phyloP scores from a whole-genome alignment of 2,797 vertebrate genomes.

The Eospalax fontanierii region DNA sequence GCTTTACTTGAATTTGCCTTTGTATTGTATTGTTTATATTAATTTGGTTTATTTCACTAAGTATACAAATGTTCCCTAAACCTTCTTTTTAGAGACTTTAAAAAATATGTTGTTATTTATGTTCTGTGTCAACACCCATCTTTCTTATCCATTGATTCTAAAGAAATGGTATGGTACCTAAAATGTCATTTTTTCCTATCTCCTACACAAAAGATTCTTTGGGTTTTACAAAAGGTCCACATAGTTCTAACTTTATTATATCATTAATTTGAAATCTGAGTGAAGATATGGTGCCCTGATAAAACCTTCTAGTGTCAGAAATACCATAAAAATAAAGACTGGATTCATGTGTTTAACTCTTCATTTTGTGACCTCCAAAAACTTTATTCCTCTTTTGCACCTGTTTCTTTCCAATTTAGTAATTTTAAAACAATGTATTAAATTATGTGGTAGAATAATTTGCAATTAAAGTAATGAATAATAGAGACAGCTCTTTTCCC shows the following conservation, averaged over 20 bases:
- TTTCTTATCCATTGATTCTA: constrained; percentile 11
- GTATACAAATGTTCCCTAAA: not conserved
- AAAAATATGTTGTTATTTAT: not conserved
- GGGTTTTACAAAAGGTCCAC: constrained; percentile 40
- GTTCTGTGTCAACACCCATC: not conserved
- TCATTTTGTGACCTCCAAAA: constrained; percentile 53
- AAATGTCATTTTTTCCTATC: constrained; percentile 19
- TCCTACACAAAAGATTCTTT: constrained; percentile 52
- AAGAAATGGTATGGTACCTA: constrained; percentile 44
- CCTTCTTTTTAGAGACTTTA: not conserved
- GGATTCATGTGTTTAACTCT: constrained; percentile 30
- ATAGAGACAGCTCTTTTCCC: not conserved
- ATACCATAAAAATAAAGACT: constrained; percentile 56
- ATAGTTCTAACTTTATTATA: constrained; percentile 68
- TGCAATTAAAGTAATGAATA: not conserved
- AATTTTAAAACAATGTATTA: constrained; percentile 11
- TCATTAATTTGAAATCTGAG: constrained; percentile 67
- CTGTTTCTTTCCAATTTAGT: not conserved
- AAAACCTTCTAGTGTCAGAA: constrained; percentile 62
- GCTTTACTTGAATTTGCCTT: not conserved
- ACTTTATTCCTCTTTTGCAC: not conserved
- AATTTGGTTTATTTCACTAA: not conserved
- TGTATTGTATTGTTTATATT: not conserved
- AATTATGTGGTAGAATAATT: constrained; percentile 29
- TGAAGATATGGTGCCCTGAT: constrained; percentile 45